Conservation (phyloP, 2,113 vertebrate genomes). For the Lophura nycthemera region DNA sequence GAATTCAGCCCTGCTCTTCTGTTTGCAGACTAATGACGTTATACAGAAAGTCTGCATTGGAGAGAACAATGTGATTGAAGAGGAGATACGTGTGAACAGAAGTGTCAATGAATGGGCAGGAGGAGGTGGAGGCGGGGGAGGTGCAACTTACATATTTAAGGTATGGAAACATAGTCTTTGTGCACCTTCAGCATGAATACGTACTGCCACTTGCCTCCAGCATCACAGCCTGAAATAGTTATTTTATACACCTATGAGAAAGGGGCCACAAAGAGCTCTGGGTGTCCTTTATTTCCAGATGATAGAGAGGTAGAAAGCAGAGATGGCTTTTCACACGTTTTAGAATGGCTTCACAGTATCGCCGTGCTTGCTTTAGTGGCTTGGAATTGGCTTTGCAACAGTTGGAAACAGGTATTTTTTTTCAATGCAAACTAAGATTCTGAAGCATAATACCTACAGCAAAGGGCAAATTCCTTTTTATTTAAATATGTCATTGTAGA, state of each 20-base stretch:
- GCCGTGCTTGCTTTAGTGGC: neutral
- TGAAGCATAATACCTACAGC: neutral
- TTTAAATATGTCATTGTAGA: neutral
- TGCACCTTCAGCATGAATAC: neutral
- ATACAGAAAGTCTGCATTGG: slow-evolving; percentile 92
- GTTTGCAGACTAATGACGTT: slow-evolving; percentile 80
- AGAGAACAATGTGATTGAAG: slow-evolving; percentile 88
- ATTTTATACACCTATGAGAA: neutral
- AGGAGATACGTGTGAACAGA: slow-evolving; percentile 85
- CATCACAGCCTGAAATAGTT: neutral
- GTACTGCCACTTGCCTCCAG: neutral
- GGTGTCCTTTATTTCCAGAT: neutral
- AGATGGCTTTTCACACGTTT: neutral
- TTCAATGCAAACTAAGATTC: neutral
- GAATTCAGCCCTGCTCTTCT: slow-evolving; percentile 24
- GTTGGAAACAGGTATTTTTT: neutral
- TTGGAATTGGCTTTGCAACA: neutral
- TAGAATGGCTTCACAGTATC: neutral
- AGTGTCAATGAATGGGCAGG: slow-evolving; percentile 88
- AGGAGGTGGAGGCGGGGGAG: slow-evolving; percentile 94
- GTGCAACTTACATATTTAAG: slow-evolving; percentile 97
- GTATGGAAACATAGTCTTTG: slow-evolving; percentile 65
- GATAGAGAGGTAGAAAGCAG: neutral
- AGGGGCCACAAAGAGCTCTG: neutral
- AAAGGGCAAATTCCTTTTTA: neutral